Percentiles rank a stretch among this genome's conserved stretches.
Evolutionary conservation across 2,888 invertebrate species (phyloP).

Genomic region (Habrosyne pyritoides): DNA sequence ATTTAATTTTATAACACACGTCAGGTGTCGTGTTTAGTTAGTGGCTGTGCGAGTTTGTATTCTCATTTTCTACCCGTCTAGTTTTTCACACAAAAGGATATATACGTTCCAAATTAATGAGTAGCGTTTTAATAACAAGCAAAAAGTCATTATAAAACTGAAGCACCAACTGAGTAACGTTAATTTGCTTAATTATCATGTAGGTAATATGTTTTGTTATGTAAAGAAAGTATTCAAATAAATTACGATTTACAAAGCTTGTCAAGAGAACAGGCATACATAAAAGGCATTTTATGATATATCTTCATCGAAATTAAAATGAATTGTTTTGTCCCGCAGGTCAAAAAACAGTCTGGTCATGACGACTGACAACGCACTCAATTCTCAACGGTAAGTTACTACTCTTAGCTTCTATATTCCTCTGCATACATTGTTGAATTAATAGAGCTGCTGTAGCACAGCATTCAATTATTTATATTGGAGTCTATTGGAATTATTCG

Average conservation of each 20-base stretch:
- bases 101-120: not conserved
- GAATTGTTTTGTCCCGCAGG: conserved; percentile 48
- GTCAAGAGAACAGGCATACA: too few species aligned
- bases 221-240: too few species aligned
- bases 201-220: too few species aligned
- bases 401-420: conserved; percentile 10
- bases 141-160: too few species aligned
- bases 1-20: conserved; percentile 27
- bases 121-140: too few species aligned
- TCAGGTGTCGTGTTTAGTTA: conserved; percentile 15
- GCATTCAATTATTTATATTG: conserved; percentile 1
- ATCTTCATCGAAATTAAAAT: not conserved
- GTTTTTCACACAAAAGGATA: not conserved
- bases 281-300: too few species aligned
- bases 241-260: too few species aligned
- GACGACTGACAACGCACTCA: conserved; percentile 72
- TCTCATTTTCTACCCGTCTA: not conserved
- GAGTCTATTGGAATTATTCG: not conserved
- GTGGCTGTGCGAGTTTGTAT: not conserved
- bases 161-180: too few species aligned
- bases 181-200: too few species aligned
- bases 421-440: not conserved
- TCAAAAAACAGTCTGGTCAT: conserved; percentile 42
- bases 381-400: conserved; percentile 69
- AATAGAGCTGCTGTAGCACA: not conserved